phyloP scores from a whole-genome alignment of 92 coral and sea anemone genomes.

The Epizoanthus fatuus region DNA sequence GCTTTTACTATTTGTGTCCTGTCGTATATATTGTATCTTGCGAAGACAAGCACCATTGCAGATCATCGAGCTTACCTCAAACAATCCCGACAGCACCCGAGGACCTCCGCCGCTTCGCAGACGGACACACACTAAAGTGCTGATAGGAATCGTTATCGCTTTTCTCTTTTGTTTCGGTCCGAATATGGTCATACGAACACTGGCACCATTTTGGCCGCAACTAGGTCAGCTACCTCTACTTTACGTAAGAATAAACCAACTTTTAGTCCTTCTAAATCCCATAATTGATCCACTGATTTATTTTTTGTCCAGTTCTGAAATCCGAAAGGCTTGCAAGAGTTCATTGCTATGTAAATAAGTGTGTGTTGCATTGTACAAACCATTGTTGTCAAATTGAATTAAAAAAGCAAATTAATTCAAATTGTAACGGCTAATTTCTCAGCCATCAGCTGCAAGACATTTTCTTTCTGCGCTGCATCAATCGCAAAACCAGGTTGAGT shows the following conservation, averaged over 20 bases:
- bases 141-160: not conserved
- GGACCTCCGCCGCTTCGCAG: not conserved
- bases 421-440: too few species aligned
- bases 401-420: too few species aligned
- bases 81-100: not conserved
- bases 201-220: not conserved
- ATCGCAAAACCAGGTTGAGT: too few species aligned
- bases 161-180: conserved; percentile 17
- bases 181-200: not conserved
- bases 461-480: too few species aligned
- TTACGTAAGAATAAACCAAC: not conserved
- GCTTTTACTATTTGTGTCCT: not conserved
- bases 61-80: not conserved
- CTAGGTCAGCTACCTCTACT: not conserved
- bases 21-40: not conserved
- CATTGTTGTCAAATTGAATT: too few species aligned
- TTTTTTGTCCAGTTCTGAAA: conserved; percentile 6
- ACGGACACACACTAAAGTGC: not conserved
- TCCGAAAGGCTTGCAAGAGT: conserved; percentile 14
- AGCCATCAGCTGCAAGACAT: too few species aligned
- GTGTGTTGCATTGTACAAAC: too few species aligned
- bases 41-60: not conserved
- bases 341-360: not conserved
- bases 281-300: conserved; percentile 19
- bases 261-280: not conserved